Evolutionary conservation across 1,140 invertebrate genomes (phyloP).

Genomic region (Brachionus paranguensis): DNA sequence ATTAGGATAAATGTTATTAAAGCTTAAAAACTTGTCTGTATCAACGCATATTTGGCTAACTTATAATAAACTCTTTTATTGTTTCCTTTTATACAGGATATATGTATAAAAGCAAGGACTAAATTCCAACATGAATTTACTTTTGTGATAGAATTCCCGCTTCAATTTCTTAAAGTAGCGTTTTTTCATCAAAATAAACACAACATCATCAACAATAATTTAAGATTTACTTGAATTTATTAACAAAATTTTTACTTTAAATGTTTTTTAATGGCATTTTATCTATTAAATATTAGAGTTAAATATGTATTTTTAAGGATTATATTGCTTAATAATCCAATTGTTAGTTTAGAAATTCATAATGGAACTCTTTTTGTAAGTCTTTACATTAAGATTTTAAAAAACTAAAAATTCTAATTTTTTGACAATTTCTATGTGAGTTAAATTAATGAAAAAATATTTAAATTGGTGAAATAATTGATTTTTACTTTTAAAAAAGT

Average conservation of each 20-base stretch:
- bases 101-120: not conserved
- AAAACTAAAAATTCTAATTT: too few relatives aligned
- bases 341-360: too few relatives aligned
- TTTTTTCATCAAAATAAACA: not conserved
- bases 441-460: too few relatives aligned
- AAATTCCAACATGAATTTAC: not conserved
- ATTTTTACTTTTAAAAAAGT: too few relatives aligned
- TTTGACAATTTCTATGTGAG: too few relatives aligned
- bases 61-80: not conserved
- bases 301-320: too few relatives aligned
- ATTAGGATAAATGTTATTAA: not conserved
- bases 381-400: too few relatives aligned
- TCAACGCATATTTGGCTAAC: not conserved
- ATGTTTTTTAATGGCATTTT: not conserved
- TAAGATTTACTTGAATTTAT: not conserved
- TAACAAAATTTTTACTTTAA: not conserved
- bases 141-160: not conserved
- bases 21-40: not conserved
- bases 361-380: too few relatives aligned
- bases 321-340: too few relatives aligned
- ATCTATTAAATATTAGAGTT: too few relatives aligned
- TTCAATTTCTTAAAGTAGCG: not conserved
- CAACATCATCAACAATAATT: not conserved
- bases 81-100: not conserved
- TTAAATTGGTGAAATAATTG: too few relatives aligned